These are phyloP conservation scores for Myripristis murdjan DNA, from an alignment of 2,797 vertebrate genomes.

Conservation along the genomic window DNA sequence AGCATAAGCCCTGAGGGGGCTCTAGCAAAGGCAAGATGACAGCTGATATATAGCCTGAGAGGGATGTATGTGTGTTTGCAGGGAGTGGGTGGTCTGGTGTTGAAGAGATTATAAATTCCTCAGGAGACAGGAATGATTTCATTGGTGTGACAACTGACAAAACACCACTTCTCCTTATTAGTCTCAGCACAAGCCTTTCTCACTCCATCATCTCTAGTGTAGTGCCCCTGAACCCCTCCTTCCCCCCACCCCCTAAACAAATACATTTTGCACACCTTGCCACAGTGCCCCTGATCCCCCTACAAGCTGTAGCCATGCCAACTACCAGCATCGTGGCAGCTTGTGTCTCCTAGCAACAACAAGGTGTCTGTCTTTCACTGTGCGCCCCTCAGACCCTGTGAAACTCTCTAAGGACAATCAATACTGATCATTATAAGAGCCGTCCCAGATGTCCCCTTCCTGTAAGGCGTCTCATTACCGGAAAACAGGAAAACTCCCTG, in stretches of 20 bases:
- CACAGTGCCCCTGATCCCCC: not conserved
- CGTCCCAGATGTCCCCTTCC: constrained; percentile 81
- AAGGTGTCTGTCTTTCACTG: constrained; percentile 55
- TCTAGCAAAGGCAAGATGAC: not conserved
- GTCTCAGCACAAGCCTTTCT: constrained; percentile 5
- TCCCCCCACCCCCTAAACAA: not conserved
- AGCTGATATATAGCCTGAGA: not conserved
- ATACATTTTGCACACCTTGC: constrained; percentile 3
- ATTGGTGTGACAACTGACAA: constrained; percentile 25
- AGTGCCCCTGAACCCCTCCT: not conserved
- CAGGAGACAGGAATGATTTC: constrained; percentile 6
- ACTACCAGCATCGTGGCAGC: constrained; percentile 15
- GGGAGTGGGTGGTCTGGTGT: not conserved
- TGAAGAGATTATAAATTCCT: constrained; percentile 21
- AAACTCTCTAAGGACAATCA: constrained; percentile 73
- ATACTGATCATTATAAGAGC: constrained; percentile 81
- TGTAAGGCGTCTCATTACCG: constrained; percentile 78
- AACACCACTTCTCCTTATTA: constrained; percentile 21
- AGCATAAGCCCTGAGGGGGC: not conserved
- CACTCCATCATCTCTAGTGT: not conserved
- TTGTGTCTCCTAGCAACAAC: constrained; percentile 73
- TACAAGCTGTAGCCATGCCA: constrained; percentile 13
- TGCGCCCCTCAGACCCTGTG: constrained; percentile 27
- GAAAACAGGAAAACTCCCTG: constrained; percentile 59
- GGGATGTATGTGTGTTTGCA: not conserved